Evolutionary conservation across 2,888 invertebrate species (phyloP).

Genomic region (Teinopalpus imperialis): DNA sequence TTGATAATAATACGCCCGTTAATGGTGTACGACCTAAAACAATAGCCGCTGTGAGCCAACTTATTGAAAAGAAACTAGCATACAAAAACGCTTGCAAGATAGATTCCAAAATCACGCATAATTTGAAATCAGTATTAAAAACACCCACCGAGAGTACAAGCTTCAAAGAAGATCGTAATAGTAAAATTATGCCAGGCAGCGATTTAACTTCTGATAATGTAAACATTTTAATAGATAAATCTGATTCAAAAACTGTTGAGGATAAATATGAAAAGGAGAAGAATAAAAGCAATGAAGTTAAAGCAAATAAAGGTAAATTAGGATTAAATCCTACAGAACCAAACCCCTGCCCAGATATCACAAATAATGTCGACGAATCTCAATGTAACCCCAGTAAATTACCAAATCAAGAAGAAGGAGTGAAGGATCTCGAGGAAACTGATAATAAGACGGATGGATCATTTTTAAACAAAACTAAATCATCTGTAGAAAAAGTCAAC

Average conservation of each 20-base stretch:
- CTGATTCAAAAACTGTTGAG: slow-evolving; percentile 25
- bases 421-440: slow-evolving; percentile 13
- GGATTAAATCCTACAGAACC: slow-evolving; percentile 22
- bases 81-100: slow-evolving; percentile 65
- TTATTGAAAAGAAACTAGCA: slow-evolving; percentile 64
- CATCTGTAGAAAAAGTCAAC: slow-evolving; percentile 29
- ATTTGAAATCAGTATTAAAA: slow-evolving; percentile 69
- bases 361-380: slow-evolving; percentile 24
- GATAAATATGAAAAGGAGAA: slow-evolving; percentile 30
- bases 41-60: slow-evolving; percentile 65
- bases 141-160: slow-evolving; percentile 52
- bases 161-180: slow-evolving; percentile 43
- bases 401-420: slow-evolving; percentile 19
- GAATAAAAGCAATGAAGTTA: slow-evolving; percentile 23
- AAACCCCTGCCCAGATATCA: slow-evolving; percentile 23
- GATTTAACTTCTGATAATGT: slow-evolving; percentile 38
- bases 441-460: slow-evolving; percentile 22
- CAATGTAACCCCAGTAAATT: slow-evolving; percentile 22
- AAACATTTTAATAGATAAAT: slow-evolving; percentile 33
- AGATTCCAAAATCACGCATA: slow-evolving; percentile 65
- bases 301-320: slow-evolving; percentile 23
- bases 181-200: slow-evolving; percentile 37
- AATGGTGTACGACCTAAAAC: slow-evolving; percentile 62
- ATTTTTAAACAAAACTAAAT: slow-evolving; percentile 26
- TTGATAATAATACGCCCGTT: slow-evolving; percentile 54